Evolutionary conservation across 2,888 invertebrate genomes (phyloP).

Genomic region (Nephrotoma guestfalica): DNA sequence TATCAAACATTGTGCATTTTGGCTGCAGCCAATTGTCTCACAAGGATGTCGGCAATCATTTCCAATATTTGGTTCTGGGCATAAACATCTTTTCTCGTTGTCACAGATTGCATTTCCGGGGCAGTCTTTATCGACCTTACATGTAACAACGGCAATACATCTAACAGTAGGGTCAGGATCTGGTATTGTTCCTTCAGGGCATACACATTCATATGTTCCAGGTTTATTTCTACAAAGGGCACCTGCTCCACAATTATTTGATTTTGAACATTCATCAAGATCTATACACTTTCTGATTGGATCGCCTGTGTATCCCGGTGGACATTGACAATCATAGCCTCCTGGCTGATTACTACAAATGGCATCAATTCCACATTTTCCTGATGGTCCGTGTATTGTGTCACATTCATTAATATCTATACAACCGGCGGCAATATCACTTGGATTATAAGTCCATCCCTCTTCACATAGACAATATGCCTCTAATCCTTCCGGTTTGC

Average conservation of each 20-base stretch:
- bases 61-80: slow-evolving; percentile 82
- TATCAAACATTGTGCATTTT: slow-evolving; percentile 79
- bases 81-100: slow-evolving; percentile 59
- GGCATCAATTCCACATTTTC: slow-evolving; percentile 73
- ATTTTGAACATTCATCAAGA: slow-evolving; percentile 64
- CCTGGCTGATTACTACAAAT: slow-evolving; percentile 69
- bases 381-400: slow-evolving; percentile 54
- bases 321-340: slow-evolving; percentile 66
- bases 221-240: slow-evolving; percentile 65
- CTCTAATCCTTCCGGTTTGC: slow-evolving; percentile 76
- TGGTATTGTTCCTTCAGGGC: slow-evolving; percentile 66
- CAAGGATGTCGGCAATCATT: slow-evolving; percentile 90
- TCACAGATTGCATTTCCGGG: slow-evolving; percentile 84
- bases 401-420: slow-evolving; percentile 89
- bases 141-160: slow-evolving; percentile 71
- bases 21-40: slow-evolving; percentile 68
- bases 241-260: slow-evolving; percentile 61
- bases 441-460: slow-evolving; percentile 86
- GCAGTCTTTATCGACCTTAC: slow-evolving; percentile 60
- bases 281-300: slow-evolving; percentile 67
- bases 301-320: slow-evolving; percentile 74
- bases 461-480: slow-evolving; percentile 87
- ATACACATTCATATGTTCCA: slow-evolving; percentile 65
- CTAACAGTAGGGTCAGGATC: slow-evolving; percentile 71
- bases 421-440: slow-evolving; percentile 77